Evolutionary conservation across 2,888 invertebrate genomes (phyloP).

Genomic region (Selenia dentaria): DNA sequence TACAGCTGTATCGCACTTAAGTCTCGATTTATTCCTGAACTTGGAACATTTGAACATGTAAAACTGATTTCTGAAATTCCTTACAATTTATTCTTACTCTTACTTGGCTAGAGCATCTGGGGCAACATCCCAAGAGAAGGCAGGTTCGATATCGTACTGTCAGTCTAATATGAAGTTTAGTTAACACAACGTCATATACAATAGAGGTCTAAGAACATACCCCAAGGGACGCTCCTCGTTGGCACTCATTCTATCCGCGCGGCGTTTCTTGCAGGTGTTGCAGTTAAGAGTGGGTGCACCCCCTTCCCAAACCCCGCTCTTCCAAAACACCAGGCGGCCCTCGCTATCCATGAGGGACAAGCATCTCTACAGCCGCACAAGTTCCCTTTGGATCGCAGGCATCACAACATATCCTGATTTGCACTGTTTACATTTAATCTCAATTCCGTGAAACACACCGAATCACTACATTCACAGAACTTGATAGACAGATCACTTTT

Average conservation of each 20-base stretch:
- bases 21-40: conserved; percentile 22
- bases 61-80: too few relatives aligned
- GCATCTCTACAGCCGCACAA: conserved; percentile 41
- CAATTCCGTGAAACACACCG: conserved; percentile 11
- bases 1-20: conserved; percentile 32
- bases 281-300: conserved; percentile 72
- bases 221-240: conserved; percentile 71
- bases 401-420: conserved; percentile 1
- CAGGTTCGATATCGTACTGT: too few relatives aligned
- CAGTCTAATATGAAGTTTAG: too few relatives aligned
- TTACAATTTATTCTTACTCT: too few relatives aligned
- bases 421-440: conserved; percentile 2
- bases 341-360: conserved; percentile 70
- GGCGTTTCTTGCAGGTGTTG: conserved; percentile 75
- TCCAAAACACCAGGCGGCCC: conserved; percentile 76
- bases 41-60: conserved; percentile 15
- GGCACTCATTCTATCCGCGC: conserved; percentile 73
- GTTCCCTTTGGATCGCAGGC: conserved; percentile 19
- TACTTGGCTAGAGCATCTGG: too few relatives aligned
- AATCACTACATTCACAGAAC: conserved; percentile 40
- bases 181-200: too few relatives aligned
- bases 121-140: too few relatives aligned
- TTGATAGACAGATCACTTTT: conserved; percentile 30
- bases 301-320: conserved; percentile 74
- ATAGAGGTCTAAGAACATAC: conserved; percentile 48